Conservation (phyloP, 2,888 invertebrate genomes). For the Strigamia maritima region DNA sequence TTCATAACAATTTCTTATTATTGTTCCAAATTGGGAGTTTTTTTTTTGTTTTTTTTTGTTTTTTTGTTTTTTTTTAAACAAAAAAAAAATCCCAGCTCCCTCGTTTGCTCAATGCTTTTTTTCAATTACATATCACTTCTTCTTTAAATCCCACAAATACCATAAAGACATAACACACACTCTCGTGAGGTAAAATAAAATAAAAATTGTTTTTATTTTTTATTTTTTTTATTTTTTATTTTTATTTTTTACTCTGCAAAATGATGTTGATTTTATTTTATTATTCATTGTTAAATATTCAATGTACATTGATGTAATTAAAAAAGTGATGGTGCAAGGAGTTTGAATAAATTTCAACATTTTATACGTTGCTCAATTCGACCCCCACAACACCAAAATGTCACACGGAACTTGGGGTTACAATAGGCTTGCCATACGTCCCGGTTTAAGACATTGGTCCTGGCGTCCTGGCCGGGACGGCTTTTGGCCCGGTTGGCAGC, state of each 20-base stretch:
- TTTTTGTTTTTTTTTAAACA: too few relatives aligned
- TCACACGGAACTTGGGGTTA: too few relatives aligned
- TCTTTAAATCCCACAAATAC: not conserved
- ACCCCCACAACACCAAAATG: too few relatives aligned
- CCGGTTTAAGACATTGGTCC: too few relatives aligned
- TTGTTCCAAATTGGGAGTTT: not conserved
- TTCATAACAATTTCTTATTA: not conserved
- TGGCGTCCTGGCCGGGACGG: too few relatives aligned
- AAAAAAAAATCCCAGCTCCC: too few relatives aligned
- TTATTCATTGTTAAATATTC: not conserved
- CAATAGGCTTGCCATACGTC: too few relatives aligned
- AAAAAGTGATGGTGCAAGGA: not conserved
- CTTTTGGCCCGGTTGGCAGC: too few relatives aligned
- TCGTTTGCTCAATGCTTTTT: slow-evolving; percentile 5
- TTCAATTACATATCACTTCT: slow-evolving; percentile 16
- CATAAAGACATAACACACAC: not conserved
- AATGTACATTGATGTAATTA: slow-evolving; percentile 19
- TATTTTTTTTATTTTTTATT: not conserved
- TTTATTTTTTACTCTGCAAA: not conserved
- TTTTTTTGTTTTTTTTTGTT: too few relatives aligned
- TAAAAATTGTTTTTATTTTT: not conserved
- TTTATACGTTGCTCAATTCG: too few relatives aligned
- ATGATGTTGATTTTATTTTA: not conserved
- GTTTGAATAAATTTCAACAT: slow-evolving; percentile 16
- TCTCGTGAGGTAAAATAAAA: not conserved